Base-by-base conservation (phyloP, 53 echinoderm and acorn worm species). In the Holothuria leucospilota region DNA sequence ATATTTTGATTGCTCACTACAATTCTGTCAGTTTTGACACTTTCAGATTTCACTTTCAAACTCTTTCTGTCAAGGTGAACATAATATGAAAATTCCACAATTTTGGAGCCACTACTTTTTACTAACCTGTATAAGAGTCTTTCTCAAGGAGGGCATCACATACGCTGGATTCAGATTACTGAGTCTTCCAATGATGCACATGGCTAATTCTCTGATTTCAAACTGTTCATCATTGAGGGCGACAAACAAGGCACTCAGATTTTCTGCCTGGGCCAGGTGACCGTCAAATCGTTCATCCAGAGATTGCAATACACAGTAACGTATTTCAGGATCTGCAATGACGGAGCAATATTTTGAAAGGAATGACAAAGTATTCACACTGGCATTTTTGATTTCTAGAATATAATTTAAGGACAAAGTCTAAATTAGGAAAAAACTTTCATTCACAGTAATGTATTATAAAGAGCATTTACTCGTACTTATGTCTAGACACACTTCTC, bases 181-280 rank as follows among this genome's bases (percentile, higher is more conserved):
- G 39, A 97, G 89, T 58, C 98, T 79, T 20, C 98, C 98, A 21
- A 97, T 95, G 90, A 93, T 97, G 59, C 98, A 97, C 98, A 97
- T 97, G 59, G 98, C 98, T 78, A 97, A 82, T 77, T 97, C 98
- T 20, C 98, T 87, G 16, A 97, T 97, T 82, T 96, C 98, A 93
- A 97, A 97, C 39, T 95, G 87, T 74, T 97, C 95, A 39, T 95
- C 98, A 28, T 97, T 95, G 30, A 95, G 92, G 16, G 98, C 94
- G 41, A 97, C 95, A 88, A 97, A 97, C 82, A 96, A 92, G 39
- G 95, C 98, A 62, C 91, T 90, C 29, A 96, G 90, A 83, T 97
- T 97, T 64, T 97, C 95, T 0, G 98, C 98, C 77, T 97, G 95
- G 62, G 98, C 98, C 20, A 97, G 93, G 77, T 97, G 98, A n/a